Base-by-base conservation (phyloP, 2,888 invertebrate species). In the Mystacides longicornis region DNA sequence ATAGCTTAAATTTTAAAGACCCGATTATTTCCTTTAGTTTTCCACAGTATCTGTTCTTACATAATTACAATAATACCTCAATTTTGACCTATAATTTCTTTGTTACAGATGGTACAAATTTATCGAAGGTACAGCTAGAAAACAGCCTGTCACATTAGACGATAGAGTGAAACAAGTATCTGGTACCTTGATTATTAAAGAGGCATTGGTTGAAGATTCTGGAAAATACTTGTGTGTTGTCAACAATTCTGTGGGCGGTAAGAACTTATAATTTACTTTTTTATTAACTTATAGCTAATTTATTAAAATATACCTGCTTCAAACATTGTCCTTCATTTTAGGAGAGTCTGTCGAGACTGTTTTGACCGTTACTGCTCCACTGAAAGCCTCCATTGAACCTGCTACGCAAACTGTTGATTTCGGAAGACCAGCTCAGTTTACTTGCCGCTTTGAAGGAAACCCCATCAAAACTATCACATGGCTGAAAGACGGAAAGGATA, bases 171-270 rank as follows among this genome's bases (percentile, higher is more conserved):
- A 91, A 66, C 93, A 94, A 77, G 90, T 93, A 16, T 93, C 94
- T 59, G 95, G 95, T 56, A 95, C 95, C 59, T 77, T 97, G 64
- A 91, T 95, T 64, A 93, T 97, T 63, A 85, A 89, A 62, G 90
- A 93, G 68, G 93, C 93, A 14, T 85, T 87, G 65, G 91, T 93
- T 43, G 89, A 89, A 66, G 96, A 97, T 72, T 93, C 93, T 60
- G 96, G 95, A 65, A 91, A 92, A 74, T 97, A 96, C 69, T 75
- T 92, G 59, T 96, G 96, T 70, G 90, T 93, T 60, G 95, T 94
- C 1, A 93, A 93, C 68, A 97, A 97, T 70, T 90, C 92, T 0
- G 93, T 95, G 48, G 96, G 96, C 31, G n/a, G n/a, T n/a, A n/a
- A n/a, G n/a, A n/a, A n/a, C n/a, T n/a, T n/a, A 42, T 42, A 47